Percentiles rank a stretch among this genome's conserved stretches.
Evolutionary conservation across 37 sponge, comb jelly and placozoan genomes (phyloP).

Genomic region (Halisarca cf. caerulea): DNA sequence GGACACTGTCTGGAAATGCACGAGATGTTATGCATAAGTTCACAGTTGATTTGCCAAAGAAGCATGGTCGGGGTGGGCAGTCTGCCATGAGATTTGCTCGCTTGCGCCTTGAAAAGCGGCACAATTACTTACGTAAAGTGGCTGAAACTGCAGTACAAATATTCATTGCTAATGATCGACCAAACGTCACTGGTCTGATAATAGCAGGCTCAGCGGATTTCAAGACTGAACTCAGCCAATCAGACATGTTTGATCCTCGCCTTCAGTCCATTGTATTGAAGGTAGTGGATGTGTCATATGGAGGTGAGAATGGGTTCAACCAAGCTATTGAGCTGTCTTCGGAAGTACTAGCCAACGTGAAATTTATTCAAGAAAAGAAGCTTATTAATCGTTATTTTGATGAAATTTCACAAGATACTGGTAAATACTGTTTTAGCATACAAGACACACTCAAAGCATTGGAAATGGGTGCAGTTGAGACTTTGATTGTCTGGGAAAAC

Average conservation of each 20-base stretch:
- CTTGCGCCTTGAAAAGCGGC: conserved; percentile 94
- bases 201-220: conserved; percentile 99
- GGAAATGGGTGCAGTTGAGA: conserved; percentile 95
- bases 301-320: conserved; percentile 99
- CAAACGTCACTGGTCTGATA: conserved; percentile 93
- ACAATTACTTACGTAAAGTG: conserved; percentile 97
- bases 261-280: conserved; percentile 89
- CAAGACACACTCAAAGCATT: conserved; percentile 92
- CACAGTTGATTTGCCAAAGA: conserved; percentile 98
- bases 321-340: conserved; percentile 97
- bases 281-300: conserved; percentile 96
- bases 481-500: conserved; percentile 99
- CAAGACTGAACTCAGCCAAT: conserved; percentile 96
- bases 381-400: conserved; percentile 97
- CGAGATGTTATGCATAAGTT: conserved; percentile 98
- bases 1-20: conserved; percentile 96
- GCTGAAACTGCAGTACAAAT: conserved; percentile 96
- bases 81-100: conserved; percentile 99
- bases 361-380: conserved; percentile 99
- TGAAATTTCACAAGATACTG: conserved; percentile 99
- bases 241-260: conserved; percentile 98
- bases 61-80: conserved; percentile 98
- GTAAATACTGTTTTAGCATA: conserved; percentile 97
- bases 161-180: conserved; percentile 89
- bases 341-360: conserved; percentile 95